Percentiles rank a stretch among this genome's conserved stretches.
Evolutionary conservation across 1,140 invertebrate species (phyloP).

Genomic region (Caenorhabditis latens): DNA sequence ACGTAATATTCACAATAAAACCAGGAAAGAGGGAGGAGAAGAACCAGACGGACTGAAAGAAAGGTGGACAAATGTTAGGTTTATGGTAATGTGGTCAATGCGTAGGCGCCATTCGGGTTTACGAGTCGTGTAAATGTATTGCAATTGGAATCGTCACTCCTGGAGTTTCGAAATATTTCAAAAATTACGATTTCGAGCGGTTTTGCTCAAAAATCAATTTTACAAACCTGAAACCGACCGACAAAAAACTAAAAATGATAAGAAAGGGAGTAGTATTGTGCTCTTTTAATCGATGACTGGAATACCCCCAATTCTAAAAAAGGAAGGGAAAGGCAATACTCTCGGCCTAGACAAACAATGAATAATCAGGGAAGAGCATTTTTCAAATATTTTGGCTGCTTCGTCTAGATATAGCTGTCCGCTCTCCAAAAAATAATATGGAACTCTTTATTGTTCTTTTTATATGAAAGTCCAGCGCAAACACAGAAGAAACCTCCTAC

Average conservation of each 20-base stretch:
- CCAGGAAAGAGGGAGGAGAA: background rate
- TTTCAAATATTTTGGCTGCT: constrained; percentile 31
- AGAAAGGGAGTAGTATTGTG: background rate
- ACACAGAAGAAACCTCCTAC: constrained; percentile 21
- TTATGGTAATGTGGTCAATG: constrained; percentile 39
- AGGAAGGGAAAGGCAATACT: constrained; percentile 26
- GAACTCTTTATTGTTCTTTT: background rate
- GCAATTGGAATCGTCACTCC: background rate
- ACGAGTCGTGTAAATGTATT: constrained; percentile 26
- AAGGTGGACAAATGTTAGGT: background rate
- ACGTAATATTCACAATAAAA: constrained; percentile 7
- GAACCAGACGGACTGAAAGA: background rate
- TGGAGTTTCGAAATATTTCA: constrained; percentile 46
- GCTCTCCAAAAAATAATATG: background rate
- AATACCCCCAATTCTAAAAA: constrained; percentile 27
- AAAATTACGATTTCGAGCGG: background rate
- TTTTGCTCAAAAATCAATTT: background rate
- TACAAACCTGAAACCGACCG: background rate
- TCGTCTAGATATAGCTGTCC: background rate
- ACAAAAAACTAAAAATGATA: background rate
- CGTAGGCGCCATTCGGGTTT: background rate
- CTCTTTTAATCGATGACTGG: constrained; percentile 45
- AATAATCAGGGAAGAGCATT: constrained; percentile 43
- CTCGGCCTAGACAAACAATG: constrained; percentile 46
- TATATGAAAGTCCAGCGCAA: constrained; percentile 33